phyloP scores from a whole-genome alignment of 2,888 invertebrate genomes.

The Nephrocerus scutellatus region DNA sequence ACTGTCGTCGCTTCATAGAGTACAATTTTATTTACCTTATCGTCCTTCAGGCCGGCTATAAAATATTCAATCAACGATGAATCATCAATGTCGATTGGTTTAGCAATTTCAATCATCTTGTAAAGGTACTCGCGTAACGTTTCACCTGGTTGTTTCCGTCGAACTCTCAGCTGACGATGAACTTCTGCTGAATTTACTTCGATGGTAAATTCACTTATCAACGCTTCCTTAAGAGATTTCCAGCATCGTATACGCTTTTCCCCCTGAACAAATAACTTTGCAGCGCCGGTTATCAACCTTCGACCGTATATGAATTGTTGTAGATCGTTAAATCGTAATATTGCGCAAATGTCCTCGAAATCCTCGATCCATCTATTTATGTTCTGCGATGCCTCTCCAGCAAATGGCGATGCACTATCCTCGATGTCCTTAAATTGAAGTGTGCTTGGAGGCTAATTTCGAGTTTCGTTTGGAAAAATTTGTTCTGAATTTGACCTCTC shows the following conservation, averaged over 20 bases:
- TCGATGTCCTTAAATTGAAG: too few species aligned
- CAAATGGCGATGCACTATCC: too few species aligned
- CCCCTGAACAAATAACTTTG: constrained; percentile 9
- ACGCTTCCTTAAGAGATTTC: constrained; percentile 4
- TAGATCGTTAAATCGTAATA: constrained; percentile 8
- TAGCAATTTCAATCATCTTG: constrained; percentile 12
- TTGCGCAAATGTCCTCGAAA: constrained; percentile 1
- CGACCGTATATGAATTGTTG: constrained; percentile 8
- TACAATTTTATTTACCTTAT: constrained; percentile 13
- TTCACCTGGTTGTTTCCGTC: constrained; percentile 8
- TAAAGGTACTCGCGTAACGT: constrained; percentile 12
- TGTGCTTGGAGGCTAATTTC: too few species aligned
- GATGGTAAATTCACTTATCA: constrained; percentile 5
- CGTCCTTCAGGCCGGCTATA: constrained; percentile 13
- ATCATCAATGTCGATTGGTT: constrained; percentile 11
- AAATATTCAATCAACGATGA: constrained; percentile 15
- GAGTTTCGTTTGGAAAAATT: too few species aligned
- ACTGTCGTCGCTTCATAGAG: constrained; percentile 13
- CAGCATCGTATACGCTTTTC: constrained; percentile 2
- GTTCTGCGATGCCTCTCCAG: too few species aligned
- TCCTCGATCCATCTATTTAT: too few species aligned
- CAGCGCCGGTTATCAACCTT: constrained; percentile 4
- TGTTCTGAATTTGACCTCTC: too few species aligned
- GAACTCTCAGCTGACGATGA: constrained; percentile 6
- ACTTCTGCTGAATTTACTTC: constrained; percentile 8